Percentiles rank a stretch among this genome's conserved stretches.
Evolutionary conservation across 1,140 invertebrate species (phyloP).

Genomic region (Diuraphis noxia): DNA sequence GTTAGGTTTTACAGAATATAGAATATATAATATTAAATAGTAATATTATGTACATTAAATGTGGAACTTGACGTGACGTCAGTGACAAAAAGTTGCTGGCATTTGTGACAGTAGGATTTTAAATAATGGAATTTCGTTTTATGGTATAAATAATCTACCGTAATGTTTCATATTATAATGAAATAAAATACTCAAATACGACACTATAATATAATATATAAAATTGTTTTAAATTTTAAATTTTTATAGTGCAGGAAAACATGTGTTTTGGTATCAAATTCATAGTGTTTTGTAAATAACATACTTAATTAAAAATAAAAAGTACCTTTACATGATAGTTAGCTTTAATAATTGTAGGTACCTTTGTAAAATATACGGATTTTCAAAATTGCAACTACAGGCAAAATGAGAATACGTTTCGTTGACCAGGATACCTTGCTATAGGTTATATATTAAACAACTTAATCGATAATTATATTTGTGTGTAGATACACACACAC

Average conservation of each 20-base stretch:
- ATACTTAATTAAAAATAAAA: constrained; percentile 9
- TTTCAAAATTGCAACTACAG: too few species aligned
- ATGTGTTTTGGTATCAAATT: background rate
- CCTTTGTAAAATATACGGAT: too few species aligned
- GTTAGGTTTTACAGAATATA: background rate
- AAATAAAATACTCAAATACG: background rate
- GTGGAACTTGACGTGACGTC: background rate
- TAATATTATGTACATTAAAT: background rate
- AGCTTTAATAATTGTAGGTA: background rate
- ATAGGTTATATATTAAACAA: background rate
- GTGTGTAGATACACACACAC: background rate
- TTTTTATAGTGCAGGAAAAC: background rate
- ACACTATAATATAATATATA: background rate
- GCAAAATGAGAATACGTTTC: background rate
- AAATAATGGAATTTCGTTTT: constrained; percentile 9
- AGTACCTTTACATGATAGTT: background rate
- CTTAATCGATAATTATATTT: background rate
- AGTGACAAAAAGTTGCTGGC: background rate
- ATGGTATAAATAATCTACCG: background rate
- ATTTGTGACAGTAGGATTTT: background rate
- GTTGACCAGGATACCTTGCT: background rate
- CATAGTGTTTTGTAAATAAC: background rate
- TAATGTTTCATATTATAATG: background rate
- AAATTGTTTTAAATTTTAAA: background rate
- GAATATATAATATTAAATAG: too few species aligned